A percentile compares a stretch with the other conserved stretches of the same genome.
phyloP scores from a whole-genome alignment of 2,797 vertebrate species.

The Philypnodon macrostomus region DNA sequence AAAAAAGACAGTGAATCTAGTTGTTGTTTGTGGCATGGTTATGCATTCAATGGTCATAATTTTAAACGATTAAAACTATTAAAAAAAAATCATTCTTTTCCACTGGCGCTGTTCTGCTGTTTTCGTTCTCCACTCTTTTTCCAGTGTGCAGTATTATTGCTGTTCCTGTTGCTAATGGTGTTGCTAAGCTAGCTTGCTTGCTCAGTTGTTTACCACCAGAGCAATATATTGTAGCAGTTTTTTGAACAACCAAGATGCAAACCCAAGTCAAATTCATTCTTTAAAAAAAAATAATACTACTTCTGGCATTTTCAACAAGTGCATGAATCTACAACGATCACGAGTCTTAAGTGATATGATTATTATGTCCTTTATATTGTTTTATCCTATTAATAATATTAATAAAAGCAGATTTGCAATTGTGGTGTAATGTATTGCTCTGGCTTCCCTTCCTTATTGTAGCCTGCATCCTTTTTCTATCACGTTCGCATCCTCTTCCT shows the following conservation, averaged over 20 bases:
- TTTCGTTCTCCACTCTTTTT: conserved; percentile 57
- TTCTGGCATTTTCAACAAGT: conserved; percentile 42
- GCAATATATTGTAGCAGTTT: conserved; percentile 64
- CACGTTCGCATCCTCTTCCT: conserved; percentile 40
- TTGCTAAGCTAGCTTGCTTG: conserved; percentile 82
- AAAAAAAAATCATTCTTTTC: conserved; percentile 70
- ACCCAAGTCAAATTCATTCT: conserved; percentile 27
- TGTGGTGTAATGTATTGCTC: conserved; percentile 65
- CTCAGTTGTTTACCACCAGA: conserved; percentile 68
- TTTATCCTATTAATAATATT: too few relatives aligned
- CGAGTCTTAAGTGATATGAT: conserved; percentile 58
- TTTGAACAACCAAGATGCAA: conserved; percentile 30
- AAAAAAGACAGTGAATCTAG: conserved; percentile 83
- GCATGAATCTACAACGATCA: conserved; percentile 62
- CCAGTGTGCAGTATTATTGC: conserved; percentile 89
- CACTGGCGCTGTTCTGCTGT: conserved; percentile 84
- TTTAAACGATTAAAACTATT: conserved; percentile 77
- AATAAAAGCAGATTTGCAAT: conserved; percentile 52
- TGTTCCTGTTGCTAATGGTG: conserved; percentile 86
- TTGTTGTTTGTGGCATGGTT: conserved; percentile 97
- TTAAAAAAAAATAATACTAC: conserved; percentile 9
- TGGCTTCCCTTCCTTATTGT: conserved; percentile 49
- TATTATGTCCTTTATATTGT: conserved; percentile 56
- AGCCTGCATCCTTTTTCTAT: conserved; percentile 17
- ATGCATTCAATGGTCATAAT: conserved; percentile 92